Conservation (phyloP, 2,888 invertebrate genomes). For the Noctua pronuba region DNA sequence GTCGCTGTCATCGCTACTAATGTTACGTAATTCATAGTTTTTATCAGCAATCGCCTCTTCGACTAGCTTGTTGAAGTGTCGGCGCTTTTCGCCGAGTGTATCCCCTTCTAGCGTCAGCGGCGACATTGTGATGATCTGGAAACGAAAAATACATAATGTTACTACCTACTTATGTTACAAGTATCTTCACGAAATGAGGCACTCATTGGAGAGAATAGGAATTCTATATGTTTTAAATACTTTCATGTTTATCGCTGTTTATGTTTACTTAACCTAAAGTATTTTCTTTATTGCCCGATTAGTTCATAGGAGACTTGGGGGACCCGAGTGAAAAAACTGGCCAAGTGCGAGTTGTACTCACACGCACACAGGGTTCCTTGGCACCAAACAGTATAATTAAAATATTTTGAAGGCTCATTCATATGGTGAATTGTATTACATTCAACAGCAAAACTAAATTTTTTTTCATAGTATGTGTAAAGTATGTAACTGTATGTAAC, state of each 20-base stretch:
- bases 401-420: too few species aligned
- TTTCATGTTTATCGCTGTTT: background rate
- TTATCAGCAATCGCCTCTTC: slow-evolving; percentile 65
- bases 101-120: slow-evolving; percentile 56
- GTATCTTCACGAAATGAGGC: background rate
- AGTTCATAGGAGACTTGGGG: too few species aligned
- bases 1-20: slow-evolving; percentile 72
- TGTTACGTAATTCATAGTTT: slow-evolving; percentile 58
- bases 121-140: slow-evolving; percentile 68
- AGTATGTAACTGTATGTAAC: too few species aligned
- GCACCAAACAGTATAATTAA: too few species aligned
- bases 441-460: too few species aligned
- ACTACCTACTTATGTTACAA: background rate
- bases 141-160: background rate
- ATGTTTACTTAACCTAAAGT: background rate
- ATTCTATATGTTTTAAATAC: background rate
- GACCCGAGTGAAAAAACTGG: too few species aligned
- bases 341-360: too few species aligned
- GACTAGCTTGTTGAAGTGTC: slow-evolving; percentile 74
- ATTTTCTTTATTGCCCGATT: background rate
- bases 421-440: too few species aligned
- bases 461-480: too few species aligned
- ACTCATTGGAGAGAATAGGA: background rate
- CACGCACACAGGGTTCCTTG: too few species aligned
- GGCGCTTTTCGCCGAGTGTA: slow-evolving; percentile 76